Base-by-base conservation (phyloP, 2,113 vertebrate genomes). In the Chloebia gouldiae region DNA sequence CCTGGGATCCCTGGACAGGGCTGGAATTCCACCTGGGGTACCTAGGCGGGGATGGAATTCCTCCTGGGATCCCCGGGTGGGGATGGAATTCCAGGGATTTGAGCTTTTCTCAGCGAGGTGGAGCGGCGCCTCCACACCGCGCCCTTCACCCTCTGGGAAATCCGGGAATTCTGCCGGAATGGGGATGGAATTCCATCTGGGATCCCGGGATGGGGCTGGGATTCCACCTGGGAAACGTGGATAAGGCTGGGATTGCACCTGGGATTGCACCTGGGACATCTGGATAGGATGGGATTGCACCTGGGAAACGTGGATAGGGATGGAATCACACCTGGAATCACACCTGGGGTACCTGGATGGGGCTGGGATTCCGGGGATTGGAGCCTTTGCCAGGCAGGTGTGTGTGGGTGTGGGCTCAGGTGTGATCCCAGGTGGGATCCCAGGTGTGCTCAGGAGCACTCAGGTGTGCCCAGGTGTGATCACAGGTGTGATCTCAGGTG, bases 41-140 rank as follows among this genome's bases (percentile, higher is more conserved):
- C 39, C 39, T 15, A 44, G 24, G 3, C 13, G 3, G 53, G 14
- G 15, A 20, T 49, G 72, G 42, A 0, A 28, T 73, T 25, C 7
- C 4, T 3, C 27, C 30, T 40, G 37, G 49, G 7, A 1, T 7
- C 39, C 20, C 28, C 25, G 70, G 2, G 6, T 15, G 1, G 51
- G 51, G 51, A 17, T 54, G 53, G 53, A 3, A 49, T 49, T 25
- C 13, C 49, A 49, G 22, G 47, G 47, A 20, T 45, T 20, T 20
- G 47, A 14, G 47, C 13, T 24, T 24, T 24, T 23, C 10, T 14
- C 23, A 24, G 47, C 13, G 47, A 49, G 47, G 23, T 49, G 47
- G 23, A 49, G 23, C 47, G 23, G 22, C 11, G 12, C 47, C 24
- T 49, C 22, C 5, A 49, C 47, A 49, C 12, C 47, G 3, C 24